Conservation (phyloP, 2,797 vertebrate species). For the Mormyrus proboscirostris region DNA sequence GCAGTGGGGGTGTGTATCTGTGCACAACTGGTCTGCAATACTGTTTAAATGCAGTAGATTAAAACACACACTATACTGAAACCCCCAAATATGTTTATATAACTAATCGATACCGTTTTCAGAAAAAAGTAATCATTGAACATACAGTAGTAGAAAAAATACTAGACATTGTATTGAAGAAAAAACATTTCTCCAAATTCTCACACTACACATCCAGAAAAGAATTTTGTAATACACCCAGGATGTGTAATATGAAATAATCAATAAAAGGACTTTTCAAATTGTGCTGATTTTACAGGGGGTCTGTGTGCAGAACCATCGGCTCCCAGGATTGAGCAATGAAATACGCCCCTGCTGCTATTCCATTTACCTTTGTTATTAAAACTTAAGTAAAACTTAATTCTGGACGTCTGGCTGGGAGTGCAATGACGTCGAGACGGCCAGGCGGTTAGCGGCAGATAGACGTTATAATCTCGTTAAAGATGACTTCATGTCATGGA, state of each 20-base stretch:
- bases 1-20: background rate
- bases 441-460: background rate
- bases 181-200: background rate
- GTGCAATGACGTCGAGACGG: background rate
- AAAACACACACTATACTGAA: background rate
- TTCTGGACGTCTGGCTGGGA: background rate
- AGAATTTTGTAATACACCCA: background rate
- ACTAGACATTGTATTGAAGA: background rate
- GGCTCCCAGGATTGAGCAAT: background rate
- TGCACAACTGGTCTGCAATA: background rate
- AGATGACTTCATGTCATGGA: conserved; percentile 1
- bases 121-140: background rate
- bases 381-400: background rate
- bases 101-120: background rate
- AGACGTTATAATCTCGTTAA: background rate
- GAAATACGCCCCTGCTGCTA: background rate
- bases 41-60: background rate
- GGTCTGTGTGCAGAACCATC: background rate
- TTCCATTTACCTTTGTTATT: background rate
- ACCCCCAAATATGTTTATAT: background rate
- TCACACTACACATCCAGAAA: background rate
- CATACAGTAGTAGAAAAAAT: background rate
- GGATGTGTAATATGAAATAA: background rate
- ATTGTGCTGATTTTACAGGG: background rate
- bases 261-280: background rate